Evolutionary conservation across 2,797 vertebrate genomes (phyloP).

Genomic region (Leuciscus waleckii): DNA sequence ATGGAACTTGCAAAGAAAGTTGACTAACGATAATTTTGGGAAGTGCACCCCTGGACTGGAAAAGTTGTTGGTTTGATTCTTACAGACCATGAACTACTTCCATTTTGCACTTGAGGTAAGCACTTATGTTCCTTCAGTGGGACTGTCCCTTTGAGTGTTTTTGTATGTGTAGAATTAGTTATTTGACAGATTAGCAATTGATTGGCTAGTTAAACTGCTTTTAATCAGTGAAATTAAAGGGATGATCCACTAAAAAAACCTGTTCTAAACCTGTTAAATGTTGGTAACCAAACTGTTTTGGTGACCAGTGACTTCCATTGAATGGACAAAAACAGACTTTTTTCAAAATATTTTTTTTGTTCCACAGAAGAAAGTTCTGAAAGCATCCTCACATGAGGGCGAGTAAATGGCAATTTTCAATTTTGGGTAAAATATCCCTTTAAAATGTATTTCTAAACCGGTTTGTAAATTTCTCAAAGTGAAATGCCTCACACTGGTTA

Average conservation of each 20-base stretch:
- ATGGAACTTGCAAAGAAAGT: background rate
- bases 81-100: background rate
- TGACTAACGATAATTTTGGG: background rate
- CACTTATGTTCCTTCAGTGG: background rate
- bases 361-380: too few species aligned
- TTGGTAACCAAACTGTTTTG: too few species aligned
- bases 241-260: background rate
- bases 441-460: too few species aligned
- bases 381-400: too few species aligned
- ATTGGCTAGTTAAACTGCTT: background rate
- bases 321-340: too few species aligned
- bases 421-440: too few species aligned
- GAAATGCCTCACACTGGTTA: too few species aligned
- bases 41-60: background rate
- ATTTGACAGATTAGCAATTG: background rate
- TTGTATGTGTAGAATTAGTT: background rate
- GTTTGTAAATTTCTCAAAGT: too few species aligned
- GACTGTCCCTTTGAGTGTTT: background rate
- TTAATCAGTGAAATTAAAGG: background rate
- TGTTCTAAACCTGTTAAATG: too few species aligned
- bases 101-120: background rate
- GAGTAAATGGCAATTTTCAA: too few species aligned
- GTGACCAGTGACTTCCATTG: too few species aligned
- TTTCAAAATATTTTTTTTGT: too few species aligned
- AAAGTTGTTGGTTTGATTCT: background rate